Evolutionary conservation across 1,140 invertebrate species (phyloP), one percentile per base, ranked within the genome.

Genomic region (Melanaphis sacchari): DNA sequence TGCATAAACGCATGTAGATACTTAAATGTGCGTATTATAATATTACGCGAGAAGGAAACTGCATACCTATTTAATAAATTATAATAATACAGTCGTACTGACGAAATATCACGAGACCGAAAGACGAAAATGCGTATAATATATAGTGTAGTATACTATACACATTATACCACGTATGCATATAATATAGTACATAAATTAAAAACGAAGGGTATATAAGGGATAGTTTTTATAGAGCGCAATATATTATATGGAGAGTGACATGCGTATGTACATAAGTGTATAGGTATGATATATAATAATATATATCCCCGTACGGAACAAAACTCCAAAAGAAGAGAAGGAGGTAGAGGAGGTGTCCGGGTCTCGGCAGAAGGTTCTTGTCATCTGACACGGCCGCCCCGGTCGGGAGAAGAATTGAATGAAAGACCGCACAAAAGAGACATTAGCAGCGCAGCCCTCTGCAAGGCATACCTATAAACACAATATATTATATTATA

Each of bases 401-500:
- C 38, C 40, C 40, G 24, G 15, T 26, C 26, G 24, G 84, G 84
- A 85, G 15, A 31, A 43, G 40, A 85, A 89, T 52, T 54, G n/a
- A 89, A 54, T 52, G 38, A 54, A 52, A 54, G 49, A 38, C 38
- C 49, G 22, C 49, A 89, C 85, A 89, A 89, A 52, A 54, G 46
- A 89, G 88, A 89, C 88, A 54, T 89, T 89, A 89, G 40, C 82
- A n/a, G 81, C 81, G 38, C 21, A 81, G 84, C 15, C 38, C 40
- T 41, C 84, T 76, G 40, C 82, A 38, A 18, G 46, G 88, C 52
- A 89, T 54, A 52, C 41, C 31, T 46, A 87, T 87, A 38, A 38
- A 26, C 43, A 46, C 26, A 43, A 43, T 38, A 82, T 82, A 82
- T 38, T 82, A 82, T 82, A 82, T 38, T 82, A 82, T 82, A 76